Percentiles rank a stretch among this genome's conserved stretches.
phyloP scores from a whole-genome alignment of 2,888 invertebrate genomes.

The Drosophila recens region DNA sequence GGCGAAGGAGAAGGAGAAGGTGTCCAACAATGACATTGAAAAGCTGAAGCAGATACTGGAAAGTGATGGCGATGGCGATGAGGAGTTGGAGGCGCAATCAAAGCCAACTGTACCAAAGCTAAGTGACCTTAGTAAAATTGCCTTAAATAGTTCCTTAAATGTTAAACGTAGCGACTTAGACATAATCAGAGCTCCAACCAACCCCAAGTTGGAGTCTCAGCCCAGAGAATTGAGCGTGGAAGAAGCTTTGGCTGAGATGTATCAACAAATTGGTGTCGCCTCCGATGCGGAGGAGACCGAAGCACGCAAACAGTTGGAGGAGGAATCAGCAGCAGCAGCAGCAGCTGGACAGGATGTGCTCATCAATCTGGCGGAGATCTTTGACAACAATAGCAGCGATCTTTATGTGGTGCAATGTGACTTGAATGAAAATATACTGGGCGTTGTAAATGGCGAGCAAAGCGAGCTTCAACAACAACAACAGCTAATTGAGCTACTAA shows the following conservation, averaged over 20 bases:
- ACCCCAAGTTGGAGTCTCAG: neutral
- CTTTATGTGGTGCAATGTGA: constrained; percentile 85
- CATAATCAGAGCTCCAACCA: constrained; percentile 41
- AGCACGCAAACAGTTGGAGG: constrained; percentile 39
- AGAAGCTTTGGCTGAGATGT: constrained; percentile 83
- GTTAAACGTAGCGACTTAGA: constrained; percentile 55
- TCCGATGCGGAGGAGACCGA: constrained; percentile 77
- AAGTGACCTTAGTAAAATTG: constrained; percentile 86
- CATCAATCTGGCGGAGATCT: constrained; percentile 84
- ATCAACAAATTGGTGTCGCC: constrained; percentile 80
- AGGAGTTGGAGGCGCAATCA: constrained; percentile 12
- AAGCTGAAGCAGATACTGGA: constrained; percentile 81
- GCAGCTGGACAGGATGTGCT: constrained; percentile 77
- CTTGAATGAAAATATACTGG: constrained; percentile 84
- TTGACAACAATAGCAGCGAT: constrained; percentile 83
- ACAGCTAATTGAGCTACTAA: constrained; percentile 69
- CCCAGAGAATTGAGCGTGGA: constrained; percentile 81
- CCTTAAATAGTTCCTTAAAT: constrained; percentile 85
- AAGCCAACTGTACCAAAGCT: constrained; percentile 83
- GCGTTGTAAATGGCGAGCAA: constrained; percentile 62
- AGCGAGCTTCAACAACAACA: constrained; percentile 32
- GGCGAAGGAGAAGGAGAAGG: neutral
- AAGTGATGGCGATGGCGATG: constrained; percentile 56
- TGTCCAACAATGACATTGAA: constrained; percentile 75
- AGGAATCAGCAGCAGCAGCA: constrained; percentile 5